Evolutionary conservation across 1,140 invertebrate genomes (phyloP), one percentile per base, ranked within the genome.

Genomic region (Apolygus lucorum): DNA sequence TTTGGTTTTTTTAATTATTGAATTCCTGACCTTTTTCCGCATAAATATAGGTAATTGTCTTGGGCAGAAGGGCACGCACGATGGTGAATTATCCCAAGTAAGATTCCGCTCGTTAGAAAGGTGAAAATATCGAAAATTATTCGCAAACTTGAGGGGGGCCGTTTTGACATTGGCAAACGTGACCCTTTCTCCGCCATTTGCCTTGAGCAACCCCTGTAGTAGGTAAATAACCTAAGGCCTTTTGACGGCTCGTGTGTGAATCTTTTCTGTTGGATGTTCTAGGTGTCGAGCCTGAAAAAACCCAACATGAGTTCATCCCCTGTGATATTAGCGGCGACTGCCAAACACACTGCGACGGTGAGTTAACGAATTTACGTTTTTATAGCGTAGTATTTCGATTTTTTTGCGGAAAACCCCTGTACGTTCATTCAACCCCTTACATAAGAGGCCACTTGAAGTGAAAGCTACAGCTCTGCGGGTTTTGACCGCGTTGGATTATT

Each of bases 261-360:
- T 42, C 34, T 42, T 42, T 42, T 42, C 17, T 42, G 34, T 8
- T 8, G 4, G 34, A 8, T 4, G 4, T 42, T 42, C 4, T 42
- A 42, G 34, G 34, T 42, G 34, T 42, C 34, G 34, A 42, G 34
- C 34, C 34, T 63, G 62, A 63, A 27, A 63, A 25, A 69, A 69
- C 63, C 68, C 54, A 75, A 69, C 68, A 85, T 85, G 84, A 79
- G 85, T 72, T 80, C 82, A 67, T 85, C 84, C 78, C 88, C 88
- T 69, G 88, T 91, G 70, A 84, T 91, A 75, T 84, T 90, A 73
- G 83, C 87, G 72, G 87, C 89, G 71, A 87, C 88, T 63, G 84
- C 84, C 70, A 90, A 88, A 81, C 90, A 91, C 74, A 90, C 89
- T 11, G 88, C 88, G 22, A 90, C 89, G 75, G 90, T 91, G 80